Percentiles rank a stretch among this genome's conserved stretches.
Evolutionary conservation across 2,888 invertebrate genomes (phyloP).

Genomic region (Sarcophaga subvicina): DNA sequence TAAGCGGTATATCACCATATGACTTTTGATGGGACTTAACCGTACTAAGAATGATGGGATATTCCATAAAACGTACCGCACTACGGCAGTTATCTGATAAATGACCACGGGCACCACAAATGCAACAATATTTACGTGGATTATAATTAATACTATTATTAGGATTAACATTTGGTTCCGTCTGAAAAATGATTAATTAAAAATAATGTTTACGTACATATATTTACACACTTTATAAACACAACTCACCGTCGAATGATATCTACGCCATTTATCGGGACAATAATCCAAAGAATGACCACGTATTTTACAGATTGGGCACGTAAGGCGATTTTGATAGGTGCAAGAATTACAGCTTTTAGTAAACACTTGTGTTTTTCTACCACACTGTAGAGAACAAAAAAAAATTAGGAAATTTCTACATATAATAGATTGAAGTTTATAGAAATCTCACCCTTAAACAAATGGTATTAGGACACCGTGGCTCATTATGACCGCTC

Average conservation of each 20-base stretch:
- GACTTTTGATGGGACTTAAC: constrained; percentile 79
- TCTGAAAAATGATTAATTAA: constrained; percentile 77
- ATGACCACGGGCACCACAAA: constrained; percentile 84
- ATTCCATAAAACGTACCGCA: constrained; percentile 77
- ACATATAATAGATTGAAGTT: background rate
- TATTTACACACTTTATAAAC: too few species aligned
- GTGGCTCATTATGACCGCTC: constrained; percentile 85
- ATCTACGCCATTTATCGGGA: constrained; percentile 89
- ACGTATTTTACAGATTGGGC: constrained; percentile 85
- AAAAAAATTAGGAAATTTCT: constrained; percentile 11
- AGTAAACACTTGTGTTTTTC: constrained; percentile 84
- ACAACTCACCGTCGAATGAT: constrained; percentile 86
- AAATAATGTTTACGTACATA: background rate
- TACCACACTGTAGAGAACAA: constrained; percentile 85
- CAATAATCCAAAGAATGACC: constrained; percentile 86
- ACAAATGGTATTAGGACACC: constrained; percentile 88
- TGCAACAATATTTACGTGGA: constrained; percentile 83
- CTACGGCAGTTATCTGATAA: constrained; percentile 79
- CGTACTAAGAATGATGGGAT: constrained; percentile 72
- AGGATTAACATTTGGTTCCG: constrained; percentile 81
- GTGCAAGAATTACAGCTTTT: constrained; percentile 85
- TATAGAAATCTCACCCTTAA: constrained; percentile 84
- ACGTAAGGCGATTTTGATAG: constrained; percentile 80
- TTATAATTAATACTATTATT: constrained; percentile 75
- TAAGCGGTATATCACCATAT: constrained; percentile 75